Evolutionary conservation across 2,113 vertebrate genomes (phyloP), one percentile per base, ranked within the genome.

Genomic region (Larimichthys polyactis): DNA sequence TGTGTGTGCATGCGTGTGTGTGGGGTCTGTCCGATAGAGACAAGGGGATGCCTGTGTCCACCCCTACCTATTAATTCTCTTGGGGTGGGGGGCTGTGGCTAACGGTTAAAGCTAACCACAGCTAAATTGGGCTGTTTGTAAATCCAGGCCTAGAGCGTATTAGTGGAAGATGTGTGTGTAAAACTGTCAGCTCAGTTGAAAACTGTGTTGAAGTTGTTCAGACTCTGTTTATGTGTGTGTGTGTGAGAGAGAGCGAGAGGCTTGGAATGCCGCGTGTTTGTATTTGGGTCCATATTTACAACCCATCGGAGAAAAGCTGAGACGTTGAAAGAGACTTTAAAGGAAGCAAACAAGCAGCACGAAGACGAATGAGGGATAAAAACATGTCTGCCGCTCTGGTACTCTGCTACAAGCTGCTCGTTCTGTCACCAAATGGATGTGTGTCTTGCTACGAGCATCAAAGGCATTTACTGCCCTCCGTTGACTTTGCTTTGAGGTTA

Each of bases 41-140:
- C 92, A 92, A 92, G 88, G 84, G 79, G 90, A 82, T 83, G 87
- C 64, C 89, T 91, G 85, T 91, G 83, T 88, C 86, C 79, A 82
- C 76, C 87, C 80, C 75, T 66, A 69, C 85, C 83, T 85, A 82
- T 86, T 90, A 87, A 89, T 81, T 91, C 89, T 81, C 62, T 44
- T 40, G 75, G 68, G 85, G 70, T 68, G 82, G 85, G 85, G 90
- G 83, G 90, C 89, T 87, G 82, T 52, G 79, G 90, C 89, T 87
- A 87, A 87, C 63, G 44, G 87, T 85, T 79, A 72, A 80, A 79
- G 80, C 70, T 84, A 81, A 91, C 90, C 90, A 78, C 89, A 86
- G 87, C 88, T 92, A 92, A 82, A 90, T 84, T 91, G 86, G 86
- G 84, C 75, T 83, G 64, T 88, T 87, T 83, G 74, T 82, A 85